Conservation (phyloP, 2,888 invertebrate genomes). For the Mimas tiliae region DNA sequence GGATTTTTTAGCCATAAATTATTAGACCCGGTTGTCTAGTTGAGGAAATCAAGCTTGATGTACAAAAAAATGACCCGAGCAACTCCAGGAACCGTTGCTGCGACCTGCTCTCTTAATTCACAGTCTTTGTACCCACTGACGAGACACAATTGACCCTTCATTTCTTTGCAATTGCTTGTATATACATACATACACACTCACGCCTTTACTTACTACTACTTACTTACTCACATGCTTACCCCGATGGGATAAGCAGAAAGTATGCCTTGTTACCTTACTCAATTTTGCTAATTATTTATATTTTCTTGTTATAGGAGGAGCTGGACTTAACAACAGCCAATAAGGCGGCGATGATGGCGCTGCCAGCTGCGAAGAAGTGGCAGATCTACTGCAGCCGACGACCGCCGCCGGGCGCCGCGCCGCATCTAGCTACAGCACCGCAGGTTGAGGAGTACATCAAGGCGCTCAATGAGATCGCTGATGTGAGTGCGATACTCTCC, state of each 20-base stretch:
- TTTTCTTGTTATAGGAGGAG: slow-evolving; percentile 88
- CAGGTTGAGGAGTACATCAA: slow-evolving; percentile 97
- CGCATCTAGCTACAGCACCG: slow-evolving; percentile 86
- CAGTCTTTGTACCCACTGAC: too few species aligned
- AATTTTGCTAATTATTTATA: background rate
- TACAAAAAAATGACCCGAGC: too few species aligned
- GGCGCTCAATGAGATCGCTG: slow-evolving; percentile 91
- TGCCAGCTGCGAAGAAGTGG: slow-evolving; percentile 98
- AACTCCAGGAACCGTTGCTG: too few species aligned
- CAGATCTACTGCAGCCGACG: slow-evolving; percentile 97
- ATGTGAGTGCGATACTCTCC: slow-evolving; percentile 85
- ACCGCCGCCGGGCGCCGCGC: slow-evolving; percentile 81
- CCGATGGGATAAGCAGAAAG: background rate
- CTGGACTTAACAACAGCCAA: slow-evolving; percentile 96
- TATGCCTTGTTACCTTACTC: background rate
- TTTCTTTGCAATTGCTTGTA: too few species aligned
- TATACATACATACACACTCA: too few species aligned
- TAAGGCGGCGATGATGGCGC: slow-evolving; percentile 96
- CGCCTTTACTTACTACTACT: too few species aligned
- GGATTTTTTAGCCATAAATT: too few species aligned
- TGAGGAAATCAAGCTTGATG: too few species aligned
- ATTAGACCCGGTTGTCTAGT: too few species aligned
- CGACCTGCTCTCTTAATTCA: too few species aligned
- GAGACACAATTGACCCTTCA: too few species aligned
- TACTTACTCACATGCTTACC: too few species aligned